Base-by-base conservation (phyloP, 2,888 invertebrate genomes). In the Leistus spinibarbis region DNA sequence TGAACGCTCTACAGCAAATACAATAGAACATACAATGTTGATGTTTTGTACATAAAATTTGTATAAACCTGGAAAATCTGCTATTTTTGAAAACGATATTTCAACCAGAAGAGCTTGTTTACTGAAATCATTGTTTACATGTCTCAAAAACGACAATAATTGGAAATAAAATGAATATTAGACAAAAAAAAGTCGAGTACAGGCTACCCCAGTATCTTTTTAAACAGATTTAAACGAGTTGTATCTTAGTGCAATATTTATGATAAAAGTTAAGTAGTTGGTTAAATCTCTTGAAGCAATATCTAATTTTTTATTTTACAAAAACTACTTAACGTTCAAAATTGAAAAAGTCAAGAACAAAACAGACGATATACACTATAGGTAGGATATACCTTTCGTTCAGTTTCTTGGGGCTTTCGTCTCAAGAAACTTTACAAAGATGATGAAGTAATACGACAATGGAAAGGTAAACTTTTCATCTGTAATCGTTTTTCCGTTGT, bases 401-500 rank as follows among this genome's bases (percentile, higher is more conserved):
- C 40, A 40, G 13, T 13, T 40, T 40, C 13, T 13, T 40, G 40
- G 13, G 1, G n/a, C 2, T 5, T 40, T 40, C 7, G 7, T 40
- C 4, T 60, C 20, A 22, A 16, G 10, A 20, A 60, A 60, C 16
- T 60, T 16, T 9, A 60, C 16, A 19, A 60, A 1, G 60, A 60
- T 60, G 60, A 60, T 60, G 60, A 60, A 20, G 60, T n/a, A 60
- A 17, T 22, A 40, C 9, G 60, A 19, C 60, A 60, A 60, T 60
- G 60, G 22, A 9, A 60, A 60, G 20, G 60, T 22, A 60, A 60
- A 60, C 60, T 60, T 60, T 60, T 60, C 22, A 19, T 20, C 20
- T 22, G 19, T 19, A 20, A 60, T 20, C 60, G 60, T 19, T 60
- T 60, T 60, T 60, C 60, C 60, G 60, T 60, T 60, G 60, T 19